Evolutionary conservation across 2,113 vertebrate genomes (phyloP).

Genomic region (Isurus oxyrinchus): DNA sequence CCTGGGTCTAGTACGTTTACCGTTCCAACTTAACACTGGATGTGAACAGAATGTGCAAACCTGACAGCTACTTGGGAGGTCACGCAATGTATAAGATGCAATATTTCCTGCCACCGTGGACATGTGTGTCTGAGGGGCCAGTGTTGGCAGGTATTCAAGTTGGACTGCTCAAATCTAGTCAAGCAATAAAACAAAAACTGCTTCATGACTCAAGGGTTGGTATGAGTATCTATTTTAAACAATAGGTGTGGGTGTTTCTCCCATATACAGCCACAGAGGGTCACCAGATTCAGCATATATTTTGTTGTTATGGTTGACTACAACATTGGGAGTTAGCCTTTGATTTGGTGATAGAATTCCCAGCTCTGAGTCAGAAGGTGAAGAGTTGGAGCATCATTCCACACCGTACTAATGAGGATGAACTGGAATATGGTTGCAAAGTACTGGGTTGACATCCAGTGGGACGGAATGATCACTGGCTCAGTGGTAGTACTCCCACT

Average conservation of each 20-base stretch:
- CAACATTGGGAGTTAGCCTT: background rate
- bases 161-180: background rate
- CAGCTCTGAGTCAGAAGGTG: background rate
- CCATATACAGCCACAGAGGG: background rate
- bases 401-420: no score
- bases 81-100: background rate
- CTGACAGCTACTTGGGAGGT: background rate
- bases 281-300: background rate
- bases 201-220: background rate
- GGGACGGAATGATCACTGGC: background rate
- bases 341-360: background rate
- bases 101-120: background rate
- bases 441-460: background rate
- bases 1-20: background rate
- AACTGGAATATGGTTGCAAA: background rate
- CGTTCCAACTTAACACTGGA: background rate
- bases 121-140: background rate
- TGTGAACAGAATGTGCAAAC: background rate
- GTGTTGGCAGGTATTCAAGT: background rate
- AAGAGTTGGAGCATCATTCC: background rate
- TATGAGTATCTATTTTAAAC: background rate
- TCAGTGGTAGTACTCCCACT: no score
- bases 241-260: background rate
- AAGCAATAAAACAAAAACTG: background rate
- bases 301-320: background rate